Evolutionary conservation across 2,888 invertebrate genomes (phyloP), one percentile per base, ranked within the genome.

Genomic region (Apotomis capreana): DNA sequence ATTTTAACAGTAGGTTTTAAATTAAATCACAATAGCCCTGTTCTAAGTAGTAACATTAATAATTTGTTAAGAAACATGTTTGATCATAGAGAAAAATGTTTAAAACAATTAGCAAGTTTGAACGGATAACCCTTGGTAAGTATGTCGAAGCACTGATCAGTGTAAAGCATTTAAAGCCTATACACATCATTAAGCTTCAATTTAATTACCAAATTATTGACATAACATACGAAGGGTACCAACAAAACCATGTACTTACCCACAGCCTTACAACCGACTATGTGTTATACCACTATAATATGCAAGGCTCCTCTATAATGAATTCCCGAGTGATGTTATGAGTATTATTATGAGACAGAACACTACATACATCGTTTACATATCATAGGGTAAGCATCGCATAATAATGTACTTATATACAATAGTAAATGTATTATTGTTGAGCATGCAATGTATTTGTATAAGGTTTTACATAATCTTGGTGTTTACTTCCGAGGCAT

Each of bases 261-360:
- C 55, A 26, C 55, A n/a, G 4, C 54, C 64, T 64, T 40, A 55
- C 44, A 8, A 10, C n/a, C n/a, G 54, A 44, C 54, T 54, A 8
- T 64, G 54, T 26, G 44, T n/a, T 55, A 64, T 26, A 44, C 64
- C 40, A 44, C 54, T 64, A 64, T 64, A 64, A 64, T 55, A 64
- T 64, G 54, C 64, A 64, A 40, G 40, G 64, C 54, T 52, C 49
- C 51, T 40, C 15, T 15, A 55, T 64, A 64, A 64, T 64, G 55
- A 64, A 64, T 64, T 55, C 64, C 64, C 64, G 12, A 44, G 64
- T 55, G 64, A 64, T 26, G 10, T 44, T 64, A 54, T 54, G 64
- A 64, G 44, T 55, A 55, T 64, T 64, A 64, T 64, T 62, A 62
- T 51, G 64, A 44, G 55, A 49, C n/a, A 55, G 8, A 44, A 55